These are phyloP conservation scores for Melieria picta DNA, from an alignment of 2,888 invertebrate genomes.

Conservation along the genomic window DNA sequence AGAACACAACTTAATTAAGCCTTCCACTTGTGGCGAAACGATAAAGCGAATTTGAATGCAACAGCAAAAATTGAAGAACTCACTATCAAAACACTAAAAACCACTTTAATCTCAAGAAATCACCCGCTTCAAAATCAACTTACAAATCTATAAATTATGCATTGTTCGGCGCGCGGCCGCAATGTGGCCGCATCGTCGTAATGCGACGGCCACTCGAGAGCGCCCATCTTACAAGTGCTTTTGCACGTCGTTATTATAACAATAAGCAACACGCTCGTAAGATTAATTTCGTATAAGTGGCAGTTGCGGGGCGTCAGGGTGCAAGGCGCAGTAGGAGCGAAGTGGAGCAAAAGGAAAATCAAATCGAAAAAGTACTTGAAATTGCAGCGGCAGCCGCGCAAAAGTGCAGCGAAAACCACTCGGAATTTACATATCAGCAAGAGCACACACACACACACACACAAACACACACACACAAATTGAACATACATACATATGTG, in stretches of 20 bases:
- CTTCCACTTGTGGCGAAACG: too few relatives aligned
- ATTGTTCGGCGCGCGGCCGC: slow-evolving; percentile 16
- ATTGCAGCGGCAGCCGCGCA: slow-evolving; percentile 40
- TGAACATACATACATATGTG: neutral
- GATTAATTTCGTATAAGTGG: slow-evolving; percentile 54
- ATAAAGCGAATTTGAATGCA: too few relatives aligned
- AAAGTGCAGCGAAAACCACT: slow-evolving; percentile 54
- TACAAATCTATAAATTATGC: slow-evolving; percentile 32
- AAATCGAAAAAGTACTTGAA: slow-evolving; percentile 9
- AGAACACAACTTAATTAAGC: too few relatives aligned
- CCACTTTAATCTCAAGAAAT: slow-evolving; percentile 34
- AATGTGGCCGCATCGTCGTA: neutral
- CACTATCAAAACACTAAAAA: slow-evolving; percentile 37
- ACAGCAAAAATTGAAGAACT: neutral
- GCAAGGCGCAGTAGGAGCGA: neutral
- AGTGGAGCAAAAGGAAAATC: neutral
- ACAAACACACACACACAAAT: neutral
- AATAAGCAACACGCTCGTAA: slow-evolving; percentile 58
- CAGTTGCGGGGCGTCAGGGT: neutral
- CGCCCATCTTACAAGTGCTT: slow-evolving; percentile 56
- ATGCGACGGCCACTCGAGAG: neutral
- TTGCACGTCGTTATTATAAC: slow-evolving; percentile 65
- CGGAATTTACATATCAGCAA: slow-evolving; percentile 59
- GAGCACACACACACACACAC: neutral
- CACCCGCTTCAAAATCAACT: slow-evolving; percentile 35